Evolutionary conservation across 23 tunicate species (phyloP), one percentile per base, ranked within the genome.

Genomic region (Styela plicata): DNA sequence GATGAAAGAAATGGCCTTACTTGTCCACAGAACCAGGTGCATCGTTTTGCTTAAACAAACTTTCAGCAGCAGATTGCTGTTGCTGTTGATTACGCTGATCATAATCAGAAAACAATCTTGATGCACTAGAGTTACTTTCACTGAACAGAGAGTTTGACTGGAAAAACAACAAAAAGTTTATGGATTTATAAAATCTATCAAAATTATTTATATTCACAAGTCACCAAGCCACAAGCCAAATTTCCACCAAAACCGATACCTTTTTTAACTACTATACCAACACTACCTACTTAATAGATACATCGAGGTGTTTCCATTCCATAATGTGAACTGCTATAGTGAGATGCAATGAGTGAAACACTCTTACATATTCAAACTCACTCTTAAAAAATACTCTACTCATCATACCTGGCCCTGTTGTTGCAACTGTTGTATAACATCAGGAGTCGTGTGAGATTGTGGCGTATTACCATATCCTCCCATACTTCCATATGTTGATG

Each of bases 331-430:
- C n/a, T n/a, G n/a, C n/a, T n/a, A n/a, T n/a, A n/a, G n/a, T n/a
- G n/a, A n/a, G n/a, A n/a, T n/a, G n/a, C n/a, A n/a, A 0, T 21
- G 22, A 23, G 65, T 23, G 22, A 0, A 62, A 62, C 65, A n/a
- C 65, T 22, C 65, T 62, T 22, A 0, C 22, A 62, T n/a, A n/a
- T n/a, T n/a, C n/a, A n/a, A n/a, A n/a, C n/a, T n/a, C n/a, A n/a
- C n/a, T n/a, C n/a, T n/a, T n/a, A 69, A 69, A 69, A 69, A 22
- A 74, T 25, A 74, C 33, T 24, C 30, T 25, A n/a, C n/a, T n/a
- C n/a, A n/a, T n/a, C n/a, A 33, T 37, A 91, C 97, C 97, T 91
- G 97, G 33, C 97, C 86, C 31, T 91, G 97, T 70, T 89, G 88
- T 33, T 89, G 94, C 31, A 91, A 62, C 78, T 86, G 89, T 35